Percentiles rank a stretch among this genome's conserved stretches.
Evolutionary conservation across 2,797 vertebrate species (phyloP).

Genomic region (Myripristis murdjan): DNA sequence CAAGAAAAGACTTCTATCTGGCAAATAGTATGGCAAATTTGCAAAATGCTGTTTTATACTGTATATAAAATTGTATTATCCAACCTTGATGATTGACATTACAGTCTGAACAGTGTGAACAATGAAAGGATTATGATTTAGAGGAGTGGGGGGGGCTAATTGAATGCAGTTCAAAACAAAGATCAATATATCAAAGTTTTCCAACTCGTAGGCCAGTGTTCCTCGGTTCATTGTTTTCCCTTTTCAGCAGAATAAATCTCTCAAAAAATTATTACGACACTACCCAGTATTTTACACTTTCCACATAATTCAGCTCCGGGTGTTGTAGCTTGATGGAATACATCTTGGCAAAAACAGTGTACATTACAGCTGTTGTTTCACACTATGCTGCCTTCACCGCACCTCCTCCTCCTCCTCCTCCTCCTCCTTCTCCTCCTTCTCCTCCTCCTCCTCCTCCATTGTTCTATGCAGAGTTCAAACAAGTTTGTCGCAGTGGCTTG

Average conservation of each 20-base stretch:
- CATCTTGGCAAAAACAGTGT: slow-evolving; percentile 16
- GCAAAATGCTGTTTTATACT: slow-evolving; percentile 8
- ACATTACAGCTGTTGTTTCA: neutral
- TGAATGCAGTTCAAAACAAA: slow-evolving; percentile 35
- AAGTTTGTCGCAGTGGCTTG: neutral
- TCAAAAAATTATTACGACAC: slow-evolving; percentile 32
- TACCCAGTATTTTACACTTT: slow-evolving; percentile 30
- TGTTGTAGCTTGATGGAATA: slow-evolving; percentile 32
- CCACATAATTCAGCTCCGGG: slow-evolving; percentile 2
- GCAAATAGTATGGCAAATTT: slow-evolving; percentile 9
- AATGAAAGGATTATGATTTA: neutral
- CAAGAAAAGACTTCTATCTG: slow-evolving; percentile 14
- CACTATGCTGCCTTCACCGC: neutral
- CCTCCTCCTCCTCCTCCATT: neutral
- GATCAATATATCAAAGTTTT: slow-evolving; percentile 32
- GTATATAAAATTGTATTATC: slow-evolving; percentile 19
- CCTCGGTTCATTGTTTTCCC: slow-evolving; percentile 31
- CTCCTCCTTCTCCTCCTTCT: neutral
- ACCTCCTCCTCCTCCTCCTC: neutral
- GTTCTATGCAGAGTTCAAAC: neutral
- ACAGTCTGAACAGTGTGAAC: neutral
- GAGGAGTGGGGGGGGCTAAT: slow-evolving; percentile 36
- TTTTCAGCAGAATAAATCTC: slow-evolving; percentile 43
- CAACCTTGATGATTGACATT: neutral
- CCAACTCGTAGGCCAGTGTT: slow-evolving; percentile 22